phyloP scores from a whole-genome alignment of 2,888 invertebrate genomes.

The Eupithecia dodoneata region DNA sequence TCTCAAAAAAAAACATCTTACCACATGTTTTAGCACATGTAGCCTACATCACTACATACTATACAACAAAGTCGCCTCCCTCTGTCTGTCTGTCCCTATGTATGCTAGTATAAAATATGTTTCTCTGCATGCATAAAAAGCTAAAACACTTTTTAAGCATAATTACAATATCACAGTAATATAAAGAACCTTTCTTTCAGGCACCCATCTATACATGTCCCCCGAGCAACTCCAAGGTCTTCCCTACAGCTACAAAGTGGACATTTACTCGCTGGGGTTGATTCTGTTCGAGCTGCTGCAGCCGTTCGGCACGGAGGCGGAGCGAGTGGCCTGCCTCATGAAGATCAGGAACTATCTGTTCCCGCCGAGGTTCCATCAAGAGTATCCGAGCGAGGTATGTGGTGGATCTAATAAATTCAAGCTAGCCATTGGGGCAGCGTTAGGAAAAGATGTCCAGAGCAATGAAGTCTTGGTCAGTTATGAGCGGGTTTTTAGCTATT shows the following conservation, averaged over 20 bases:
- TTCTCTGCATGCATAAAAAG: no score
- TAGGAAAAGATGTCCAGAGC: background rate
- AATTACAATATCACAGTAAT: no score
- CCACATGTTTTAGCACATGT: no score
- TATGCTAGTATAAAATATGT: no score
- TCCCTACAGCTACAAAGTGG: slow-evolving; percentile 95
- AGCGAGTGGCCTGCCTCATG: slow-evolving; percentile 88
- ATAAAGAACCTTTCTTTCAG: slow-evolving; percentile 62
- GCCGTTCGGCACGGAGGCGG: slow-evolving; percentile 96
- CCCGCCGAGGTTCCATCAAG: slow-evolving; percentile 86
- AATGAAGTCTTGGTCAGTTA: background rate
- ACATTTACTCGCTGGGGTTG: slow-evolving; percentile 96
- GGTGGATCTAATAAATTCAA: background rate
- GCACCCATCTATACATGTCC: slow-evolving; percentile 98
- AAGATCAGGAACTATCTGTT: slow-evolving; percentile 87
- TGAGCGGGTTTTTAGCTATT: no score
- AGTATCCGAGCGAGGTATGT: slow-evolving; percentile 88
- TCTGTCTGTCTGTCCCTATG: no score
- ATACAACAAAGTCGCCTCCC: no score
- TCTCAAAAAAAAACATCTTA: no score
- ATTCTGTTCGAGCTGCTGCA: slow-evolving; percentile 96
- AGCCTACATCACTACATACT: no score
- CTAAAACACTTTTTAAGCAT: no score
- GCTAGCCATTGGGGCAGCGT: background rate
- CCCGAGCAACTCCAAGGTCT: slow-evolving; percentile 94